Base-by-base conservation (phyloP, 2,113 vertebrate species). In the Ammodytes marinus region DNA sequence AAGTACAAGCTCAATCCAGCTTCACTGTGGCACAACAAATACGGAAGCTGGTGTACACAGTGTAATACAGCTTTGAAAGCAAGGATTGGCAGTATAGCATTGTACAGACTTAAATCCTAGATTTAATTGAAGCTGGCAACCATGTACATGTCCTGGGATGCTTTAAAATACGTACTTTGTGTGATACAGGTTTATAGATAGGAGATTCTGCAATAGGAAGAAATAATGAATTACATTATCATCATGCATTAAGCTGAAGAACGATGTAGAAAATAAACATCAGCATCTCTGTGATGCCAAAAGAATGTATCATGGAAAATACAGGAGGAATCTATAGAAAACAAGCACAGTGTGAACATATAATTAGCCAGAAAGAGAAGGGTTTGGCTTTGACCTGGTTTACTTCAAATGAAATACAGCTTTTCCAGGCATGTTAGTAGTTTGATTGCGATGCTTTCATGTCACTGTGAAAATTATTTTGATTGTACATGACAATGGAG, bases 71-170 rank as follows among this genome's bases (percentile, higher is more conserved):
- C 78, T 84, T 76, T 84, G 52, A 84, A 84, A 67, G 61, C 45
- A 35, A 1, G 9, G 52, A 79, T 80, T 79, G 71, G 52, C 39
- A n/a, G 74, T 90, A 82, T 52, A 70, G 72, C 74, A 88, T 88
- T 88, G 55, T 69, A 83, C 74, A 68, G 77, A 82, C 69, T 83
- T 50, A 79, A 80, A 87, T 88, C 61, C 0, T 6, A 52, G 69
- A 87, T 90, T 76, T 89, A 86, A 89, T 89, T 81, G 77, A 82
- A 83, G 54, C 63, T 76, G 84, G 73, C 73, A 85, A 80, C 83
- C 55, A 53, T 73, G 69, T 65, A 46, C 70, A 49, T 54, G 76
- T 74, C 64, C 64, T 69, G 60, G 52, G 78, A 82, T 54, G 54
- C 58, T 85, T 88, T 86, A 37, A 85, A 86, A 87, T 42, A 50